Evolutionary conservation across 1,140 invertebrate genomes (phyloP), one percentile per base, ranked within the genome.

Genomic region (Prorops nasuta): DNA sequence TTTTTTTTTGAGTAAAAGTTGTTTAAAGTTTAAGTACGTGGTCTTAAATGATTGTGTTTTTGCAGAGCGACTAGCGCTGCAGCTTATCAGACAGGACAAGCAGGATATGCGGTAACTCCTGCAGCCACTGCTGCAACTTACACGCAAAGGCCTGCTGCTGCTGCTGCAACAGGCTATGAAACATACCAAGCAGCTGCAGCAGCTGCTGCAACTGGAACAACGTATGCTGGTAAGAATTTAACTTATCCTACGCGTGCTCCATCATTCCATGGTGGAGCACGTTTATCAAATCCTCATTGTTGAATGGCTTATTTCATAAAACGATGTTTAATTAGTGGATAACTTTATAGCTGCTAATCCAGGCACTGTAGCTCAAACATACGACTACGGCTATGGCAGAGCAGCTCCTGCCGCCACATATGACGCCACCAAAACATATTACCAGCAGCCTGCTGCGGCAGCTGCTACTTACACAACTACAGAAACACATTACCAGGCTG

Each of bases 51-150:
- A 10, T n/a, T n/a, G n/a, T n/a, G n/a, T n/a, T n/a, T n/a, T n/a
- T 39, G 48, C 44, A 74, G 71, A 44, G 83, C 84, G 36, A 84
- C 85, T 37, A 85, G 84, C 53, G 84, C 84, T 45, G 86, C 86
- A 22, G 86, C 87, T 39, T 92, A 91, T 73, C 86, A 86, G 54
- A 84, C 87, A 34, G 86, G 86, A 9, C 89, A 91, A 71, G 84
- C 88, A 38, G 89, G 88, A 49, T 91, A 92, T 80, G 88, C 89
- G 54, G 88, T 91, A 75, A 87, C 89, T 45, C 85, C 85, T 37
- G 84, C 87, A 49, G 86, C 86, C 18, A 86, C 87, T 16, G 85
- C 88, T 22, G 87, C 87, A 24, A 88, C 86, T 20, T 90, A 91
- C 32, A 86, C 88, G 12, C 88, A 90, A 68, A 81, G 88, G 51